Conservation (phyloP, 2,797 vertebrate species). For the Hafferia zeledoni region DNA sequence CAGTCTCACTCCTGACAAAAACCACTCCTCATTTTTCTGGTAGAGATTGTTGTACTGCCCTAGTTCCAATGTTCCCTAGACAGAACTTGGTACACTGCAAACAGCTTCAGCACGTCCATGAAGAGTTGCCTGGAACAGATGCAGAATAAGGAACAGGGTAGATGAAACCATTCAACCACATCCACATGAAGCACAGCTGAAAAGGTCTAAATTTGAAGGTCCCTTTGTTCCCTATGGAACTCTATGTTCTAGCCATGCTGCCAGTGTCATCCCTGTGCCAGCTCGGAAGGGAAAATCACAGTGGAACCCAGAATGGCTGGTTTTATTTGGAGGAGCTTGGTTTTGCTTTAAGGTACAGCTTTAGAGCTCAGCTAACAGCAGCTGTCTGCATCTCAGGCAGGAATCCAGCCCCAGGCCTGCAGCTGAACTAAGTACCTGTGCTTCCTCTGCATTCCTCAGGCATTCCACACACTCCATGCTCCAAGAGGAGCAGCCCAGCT, state of each 20-base stretch:
- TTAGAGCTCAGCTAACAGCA: background rate
- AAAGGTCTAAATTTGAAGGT: background rate
- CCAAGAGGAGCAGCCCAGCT: background rate
- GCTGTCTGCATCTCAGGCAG: background rate
- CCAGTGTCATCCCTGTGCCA: background rate
- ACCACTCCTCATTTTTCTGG: background rate
- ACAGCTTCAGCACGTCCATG: background rate
- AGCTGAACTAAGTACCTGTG: slow-evolving; percentile 14
- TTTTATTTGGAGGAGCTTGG: background rate
- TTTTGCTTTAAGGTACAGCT: background rate
- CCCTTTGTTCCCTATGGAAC: background rate
- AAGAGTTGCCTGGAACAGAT: background rate
- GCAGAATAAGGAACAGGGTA: background rate
- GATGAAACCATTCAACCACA: background rate
- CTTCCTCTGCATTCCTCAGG: slow-evolving; percentile 43
- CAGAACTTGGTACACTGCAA: background rate
- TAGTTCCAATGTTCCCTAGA: background rate
- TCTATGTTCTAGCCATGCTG: background rate
- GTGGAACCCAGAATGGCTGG: background rate
- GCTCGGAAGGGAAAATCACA: background rate
- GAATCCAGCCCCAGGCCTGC: slow-evolving; percentile 22
- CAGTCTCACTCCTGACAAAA: background rate
- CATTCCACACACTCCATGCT: slow-evolving; percentile 30
- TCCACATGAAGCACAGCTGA: background rate
- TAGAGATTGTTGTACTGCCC: background rate